A percentile compares a stretch with the other conserved stretches of the same genome.
Evolutionary conservation across 1,140 invertebrate species (phyloP).

Genomic region (Polyergus mexicanus): DNA sequence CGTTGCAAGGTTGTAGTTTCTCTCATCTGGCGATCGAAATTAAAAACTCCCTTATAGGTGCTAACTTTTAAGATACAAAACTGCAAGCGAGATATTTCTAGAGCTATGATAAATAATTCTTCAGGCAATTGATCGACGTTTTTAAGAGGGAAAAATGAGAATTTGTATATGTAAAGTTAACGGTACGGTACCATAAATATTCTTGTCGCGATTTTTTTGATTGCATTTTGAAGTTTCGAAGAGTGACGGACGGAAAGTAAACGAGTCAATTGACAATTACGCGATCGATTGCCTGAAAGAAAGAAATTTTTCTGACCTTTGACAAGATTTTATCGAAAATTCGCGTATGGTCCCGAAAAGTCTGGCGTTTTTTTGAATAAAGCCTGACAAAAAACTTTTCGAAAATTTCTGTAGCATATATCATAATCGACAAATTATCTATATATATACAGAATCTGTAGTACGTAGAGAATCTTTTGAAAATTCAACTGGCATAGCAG

Average conservation of each 20-base stretch:
- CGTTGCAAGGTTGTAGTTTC: slow-evolving; percentile 14
- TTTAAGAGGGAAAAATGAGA: neutral
- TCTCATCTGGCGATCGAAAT: neutral
- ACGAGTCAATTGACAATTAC: slow-evolving; percentile 11
- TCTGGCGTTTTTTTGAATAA: slow-evolving; percentile 28
- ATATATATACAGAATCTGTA: slow-evolving; percentile 3
- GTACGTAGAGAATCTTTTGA: slow-evolving; percentile 16
- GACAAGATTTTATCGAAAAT: slow-evolving; percentile 4
- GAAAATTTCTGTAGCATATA: slow-evolving; percentile 13
- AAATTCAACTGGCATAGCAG: slow-evolving; percentile 32
- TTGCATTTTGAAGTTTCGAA: too few species aligned
- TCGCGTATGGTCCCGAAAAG: neutral
- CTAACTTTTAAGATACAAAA: slow-evolving; percentile 19
- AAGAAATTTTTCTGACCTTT: neutral
- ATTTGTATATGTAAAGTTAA: neutral
- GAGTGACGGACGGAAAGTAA: neutral
- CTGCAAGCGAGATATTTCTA: neutral
- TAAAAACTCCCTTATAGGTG: slow-evolving; percentile 16
- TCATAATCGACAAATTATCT: slow-evolving; percentile 3
- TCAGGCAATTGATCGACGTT: slow-evolving; percentile 18
- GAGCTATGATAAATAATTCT: neutral
- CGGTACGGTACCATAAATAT: neutral
- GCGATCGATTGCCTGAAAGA: neutral
- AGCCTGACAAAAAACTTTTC: slow-evolving; percentile 8
- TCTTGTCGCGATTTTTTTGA: neutral